Conservation (phyloP, 2,888 invertebrate genomes). For the Agonum fuliginosum region DNA sequence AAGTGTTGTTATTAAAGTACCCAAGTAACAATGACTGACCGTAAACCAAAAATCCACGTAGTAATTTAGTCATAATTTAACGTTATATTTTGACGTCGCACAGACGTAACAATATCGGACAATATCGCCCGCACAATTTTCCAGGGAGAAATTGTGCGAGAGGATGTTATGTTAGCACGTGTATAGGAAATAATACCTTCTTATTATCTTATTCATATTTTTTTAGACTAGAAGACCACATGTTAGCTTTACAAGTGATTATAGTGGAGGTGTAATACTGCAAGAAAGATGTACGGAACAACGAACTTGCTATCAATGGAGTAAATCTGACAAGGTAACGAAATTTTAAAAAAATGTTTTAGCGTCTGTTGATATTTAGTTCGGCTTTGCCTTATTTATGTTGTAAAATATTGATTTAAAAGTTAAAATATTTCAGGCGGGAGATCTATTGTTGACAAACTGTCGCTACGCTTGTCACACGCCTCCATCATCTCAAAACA, state of each 20-base stretch:
- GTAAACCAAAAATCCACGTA: no score
- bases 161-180: no score
- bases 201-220: conserved; percentile 50
- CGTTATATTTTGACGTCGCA: no score
- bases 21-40: no score
- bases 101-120: no score
- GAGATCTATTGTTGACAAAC: conserved; percentile 79
- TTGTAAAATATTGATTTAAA: background rate
- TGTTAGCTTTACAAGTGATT: conserved; percentile 84
- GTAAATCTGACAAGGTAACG: conserved; percentile 67
- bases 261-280: conserved; percentile 81
- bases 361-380: no score
- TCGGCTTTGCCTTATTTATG: no score
- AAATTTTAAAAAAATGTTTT: background rate
- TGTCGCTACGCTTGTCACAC: conserved; percentile 83
- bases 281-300: conserved; percentile 84
- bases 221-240: conserved; percentile 77
- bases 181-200: no score
- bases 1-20: no score
- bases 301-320: conserved; percentile 81
- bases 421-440: conserved; percentile 72
- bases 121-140: no score
- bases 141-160: no score
- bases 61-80: no score
- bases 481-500: conserved; percentile 66